Percentiles rank a stretch among this genome's conserved stretches.
These are phyloP conservation scores for Artibeus jamaicensis DNA, from an alignment of 2,797 vertebrate genomes.

Conservation along the genomic window DNA sequence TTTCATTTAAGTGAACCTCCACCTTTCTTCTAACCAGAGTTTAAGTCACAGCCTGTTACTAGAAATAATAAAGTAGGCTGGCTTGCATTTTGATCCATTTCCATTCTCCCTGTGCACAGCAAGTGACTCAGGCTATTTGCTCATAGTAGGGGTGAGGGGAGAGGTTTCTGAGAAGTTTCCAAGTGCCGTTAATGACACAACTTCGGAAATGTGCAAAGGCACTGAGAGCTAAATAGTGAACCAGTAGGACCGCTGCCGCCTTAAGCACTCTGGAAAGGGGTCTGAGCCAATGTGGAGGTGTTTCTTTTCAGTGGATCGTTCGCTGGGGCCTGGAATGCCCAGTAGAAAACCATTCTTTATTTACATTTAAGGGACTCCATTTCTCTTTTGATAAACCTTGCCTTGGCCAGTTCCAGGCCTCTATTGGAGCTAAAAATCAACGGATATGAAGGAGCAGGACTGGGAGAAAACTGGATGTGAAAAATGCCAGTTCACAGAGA, in stretches of 20 bases:
- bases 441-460: background rate
- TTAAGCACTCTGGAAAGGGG: background rate
- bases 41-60: background rate
- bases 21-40: background rate
- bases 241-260: background rate
- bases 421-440: background rate
- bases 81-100: background rate
- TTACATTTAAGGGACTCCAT: background rate
- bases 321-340: too few relatives aligned
- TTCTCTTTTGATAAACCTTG: background rate
- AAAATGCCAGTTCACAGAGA: background rate
- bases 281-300: background rate
- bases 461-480: background rate
- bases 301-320: background rate
- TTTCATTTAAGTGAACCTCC: background rate
- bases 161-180: background rate
- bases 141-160: background rate
- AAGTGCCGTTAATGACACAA: background rate
- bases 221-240: background rate
- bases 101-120: background rate
- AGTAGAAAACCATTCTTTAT: background rate
- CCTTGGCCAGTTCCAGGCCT: background rate
- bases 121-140: background rate
- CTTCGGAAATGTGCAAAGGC: background rate
- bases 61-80: background rate